These are phyloP conservation scores for Theodoxus fluviatilis DNA, from an alignment of 2,888 invertebrate genomes.

Conservation along the genomic window DNA sequence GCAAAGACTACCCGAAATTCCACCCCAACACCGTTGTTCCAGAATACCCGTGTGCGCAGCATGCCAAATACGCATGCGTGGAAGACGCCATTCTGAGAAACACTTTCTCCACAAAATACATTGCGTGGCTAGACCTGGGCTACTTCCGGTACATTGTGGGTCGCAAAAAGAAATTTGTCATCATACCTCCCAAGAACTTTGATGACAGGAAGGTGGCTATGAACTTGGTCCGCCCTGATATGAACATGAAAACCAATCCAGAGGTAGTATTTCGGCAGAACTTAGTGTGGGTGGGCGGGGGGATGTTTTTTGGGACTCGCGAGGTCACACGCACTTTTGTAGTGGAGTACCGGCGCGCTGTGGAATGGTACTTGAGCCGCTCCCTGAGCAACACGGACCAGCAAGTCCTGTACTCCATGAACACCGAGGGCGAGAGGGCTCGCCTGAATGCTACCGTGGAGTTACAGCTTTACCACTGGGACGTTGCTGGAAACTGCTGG, in stretches of 20 bases:
- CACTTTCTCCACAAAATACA: slow-evolving; percentile 36
- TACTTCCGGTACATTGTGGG: slow-evolving; percentile 36
- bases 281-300: slow-evolving; percentile 37
- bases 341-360: no score
- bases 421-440: no score
- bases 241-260: slow-evolving; percentile 12
- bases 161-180: slow-evolving; percentile 27
- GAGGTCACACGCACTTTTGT: no score
- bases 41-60: slow-evolving; percentile 39
- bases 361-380: no score
- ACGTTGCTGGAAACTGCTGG: no score
- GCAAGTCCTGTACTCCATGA: no score
- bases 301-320: slow-evolving; percentile 32
- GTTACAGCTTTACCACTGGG: no score
- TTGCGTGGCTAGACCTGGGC: slow-evolving; percentile 43
- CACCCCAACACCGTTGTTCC: slow-evolving; percentile 43
- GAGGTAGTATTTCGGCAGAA: slow-evolving; percentile 33
- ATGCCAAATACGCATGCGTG: slow-evolving; percentile 40
- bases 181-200: slow-evolving; percentile 26
- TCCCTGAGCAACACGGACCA: no score
- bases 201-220: slow-evolving; percentile 27
- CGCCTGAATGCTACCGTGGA: no score
- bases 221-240: slow-evolving; percentile 8
- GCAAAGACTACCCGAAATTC: slow-evolving; percentile 37
- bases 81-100: slow-evolving; percentile 32